Percentiles rank a stretch among this genome's conserved stretches.
Evolutionary conservation across 1,140 invertebrate genomes (phyloP).

Genomic region (Holotrichia oblita): DNA sequence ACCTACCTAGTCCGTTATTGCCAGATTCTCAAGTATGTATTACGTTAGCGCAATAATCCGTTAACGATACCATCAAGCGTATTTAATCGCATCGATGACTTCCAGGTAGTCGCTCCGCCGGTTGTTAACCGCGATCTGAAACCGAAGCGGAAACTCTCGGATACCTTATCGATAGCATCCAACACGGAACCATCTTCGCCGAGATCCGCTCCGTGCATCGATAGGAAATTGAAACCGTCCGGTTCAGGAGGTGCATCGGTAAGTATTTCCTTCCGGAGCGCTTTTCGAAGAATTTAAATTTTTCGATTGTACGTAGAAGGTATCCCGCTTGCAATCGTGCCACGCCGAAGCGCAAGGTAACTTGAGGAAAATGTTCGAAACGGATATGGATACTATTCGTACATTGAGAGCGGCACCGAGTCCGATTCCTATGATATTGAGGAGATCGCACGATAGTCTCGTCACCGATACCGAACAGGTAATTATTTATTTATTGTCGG

Average conservation of each 20-base stretch:
- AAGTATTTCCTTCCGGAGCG: constrained; percentile 38
- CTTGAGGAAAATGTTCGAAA: constrained; percentile 13
- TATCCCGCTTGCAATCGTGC: neutral
- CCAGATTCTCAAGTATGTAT: constrained; percentile 55
- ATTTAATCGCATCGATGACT: neutral
- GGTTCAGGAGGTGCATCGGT: constrained; percentile 52
- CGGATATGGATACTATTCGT: constrained; percentile 40
- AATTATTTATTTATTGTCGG: neutral
- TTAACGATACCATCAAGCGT: neutral
- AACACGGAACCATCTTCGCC: constrained; percentile 62
- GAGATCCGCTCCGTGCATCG: constrained; percentile 58
- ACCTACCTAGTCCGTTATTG: constrained; percentile 66
- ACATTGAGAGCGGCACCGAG: constrained; percentile 65
- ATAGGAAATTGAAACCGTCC: constrained; percentile 59
- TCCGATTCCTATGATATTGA: constrained; percentile 61
- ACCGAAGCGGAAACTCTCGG: constrained; percentile 72
- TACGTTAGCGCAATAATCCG: neutral
- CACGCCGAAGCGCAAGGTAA: neutral
- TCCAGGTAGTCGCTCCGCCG: constrained; percentile 67
- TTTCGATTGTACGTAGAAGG: neutral
- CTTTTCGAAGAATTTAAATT: neutral
- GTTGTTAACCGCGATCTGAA: constrained; percentile 82
- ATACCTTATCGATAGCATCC: constrained; percentile 64
- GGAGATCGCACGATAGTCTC: constrained; percentile 52
- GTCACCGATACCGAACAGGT: constrained; percentile 42